phyloP scores from a whole-genome alignment of 2,113 vertebrate species.

The Anguilla japonica region DNA sequence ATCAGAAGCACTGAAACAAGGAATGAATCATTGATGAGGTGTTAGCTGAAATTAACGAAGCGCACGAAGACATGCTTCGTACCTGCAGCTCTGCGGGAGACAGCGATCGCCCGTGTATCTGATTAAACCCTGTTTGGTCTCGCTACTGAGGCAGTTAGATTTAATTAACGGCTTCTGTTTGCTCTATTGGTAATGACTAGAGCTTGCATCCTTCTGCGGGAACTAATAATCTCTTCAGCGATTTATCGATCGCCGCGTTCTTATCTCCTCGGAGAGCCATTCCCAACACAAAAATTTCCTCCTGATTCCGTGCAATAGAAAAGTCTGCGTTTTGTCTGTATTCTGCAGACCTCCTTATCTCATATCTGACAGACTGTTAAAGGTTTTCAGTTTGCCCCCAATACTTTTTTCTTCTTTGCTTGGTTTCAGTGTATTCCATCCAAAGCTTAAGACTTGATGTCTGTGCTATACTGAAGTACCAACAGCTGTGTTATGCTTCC shows the following conservation, averaged over 20 bases:
- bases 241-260: slow-evolving; percentile 68
- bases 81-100: not conserved
- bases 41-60: slow-evolving; percentile 63
- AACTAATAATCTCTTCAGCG: slow-evolving; percentile 75
- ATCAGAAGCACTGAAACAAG: slow-evolving; percentile 32
- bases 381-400: not conserved
- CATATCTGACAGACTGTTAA: slow-evolving; percentile 37
- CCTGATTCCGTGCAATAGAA: slow-evolving; percentile 53
- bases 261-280: slow-evolving; percentile 67
- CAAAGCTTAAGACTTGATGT: not conserved
- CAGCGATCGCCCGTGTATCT: slow-evolving; percentile 52
- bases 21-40: slow-evolving; percentile 65
- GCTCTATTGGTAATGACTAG: slow-evolving; percentile 67
- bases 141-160: slow-evolving; percentile 66
- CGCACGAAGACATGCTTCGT: slow-evolving; percentile 32
- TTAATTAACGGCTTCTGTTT: slow-evolving; percentile 74
- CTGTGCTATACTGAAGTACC: not conserved
- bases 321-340: slow-evolving; percentile 56
- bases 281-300: slow-evolving; percentile 54
- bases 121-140: slow-evolving; percentile 75
- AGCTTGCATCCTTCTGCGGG: slow-evolving; percentile 67
- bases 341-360: slow-evolving; percentile 46
- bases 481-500: not conserved
- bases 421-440: not conserved
- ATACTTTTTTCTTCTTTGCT: not conserved